Evolutionary conservation across 2,888 invertebrate genomes (phyloP), one percentile per base, ranked within the genome.

Genomic region (Apeira syringaria): DNA sequence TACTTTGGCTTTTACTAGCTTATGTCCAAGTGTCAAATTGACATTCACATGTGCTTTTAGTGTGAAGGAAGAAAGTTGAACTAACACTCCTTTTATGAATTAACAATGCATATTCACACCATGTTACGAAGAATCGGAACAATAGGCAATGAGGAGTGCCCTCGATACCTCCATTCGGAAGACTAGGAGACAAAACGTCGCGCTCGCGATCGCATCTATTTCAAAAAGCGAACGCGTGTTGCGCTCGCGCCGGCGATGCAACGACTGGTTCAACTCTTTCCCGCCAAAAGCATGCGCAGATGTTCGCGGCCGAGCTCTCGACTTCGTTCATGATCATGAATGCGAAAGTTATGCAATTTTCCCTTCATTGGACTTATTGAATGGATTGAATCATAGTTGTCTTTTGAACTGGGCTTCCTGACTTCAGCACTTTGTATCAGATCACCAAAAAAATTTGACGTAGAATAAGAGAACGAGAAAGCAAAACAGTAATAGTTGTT

Each of bases 141-240:
- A 85, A 86, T 68, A 62, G 76, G 63, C 74, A 85, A 84, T 76
- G 80, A 84, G 82, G 68, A 74, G 76, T 80, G 86, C 63, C 83
- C 86, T 80, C 88, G 83, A 84, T 86, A 80, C 75, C 82, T 80
- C 78, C 84, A 85, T 83, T 79, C 74, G 80, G 74, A 75, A 75
- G 76, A 73, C 70, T 78, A 77, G 76, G 76, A 80, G 82, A 86
- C 80, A 75, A 82, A 78, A 78, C 75, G 81, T 78, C 79, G 79
- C 73, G 85, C 74, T 74, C 81, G 80, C 84, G 84, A 81, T 81
- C 78, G 78, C 74, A 80, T 84, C 67, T 74, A 66, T 63, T 68
- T 72, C 59, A 57, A 61, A 33, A 63, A 59, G 50, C 58, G 70
- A 65, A 83, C 85, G 85, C 90, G 89, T 87, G 89, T 68, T 64